Evolutionary conservation across 2,113 vertebrate species (phyloP).

Genomic region (Pithys albifrons): DNA sequence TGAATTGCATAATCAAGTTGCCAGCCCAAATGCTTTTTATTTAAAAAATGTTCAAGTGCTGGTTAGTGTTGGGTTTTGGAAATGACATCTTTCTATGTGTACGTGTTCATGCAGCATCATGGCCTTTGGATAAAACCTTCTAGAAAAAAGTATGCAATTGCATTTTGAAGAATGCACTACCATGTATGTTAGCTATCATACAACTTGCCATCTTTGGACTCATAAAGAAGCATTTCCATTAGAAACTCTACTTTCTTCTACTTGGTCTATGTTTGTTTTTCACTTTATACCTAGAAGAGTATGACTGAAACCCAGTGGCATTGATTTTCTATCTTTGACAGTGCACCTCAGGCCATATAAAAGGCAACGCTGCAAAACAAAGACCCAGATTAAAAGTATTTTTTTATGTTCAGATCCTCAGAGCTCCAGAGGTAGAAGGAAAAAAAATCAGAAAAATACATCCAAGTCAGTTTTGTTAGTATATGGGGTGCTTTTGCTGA

Average conservation of each 20-base stretch:
- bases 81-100: not conserved
- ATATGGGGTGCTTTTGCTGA: not conserved
- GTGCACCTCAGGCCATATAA: not conserved
- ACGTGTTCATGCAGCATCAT: fast-evolving
- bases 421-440: not conserved
- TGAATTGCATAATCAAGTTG: not conserved
- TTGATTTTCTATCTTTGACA: not conserved
- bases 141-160: not conserved
- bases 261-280: not conserved
- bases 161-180: not conserved
- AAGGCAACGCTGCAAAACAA: not conserved
- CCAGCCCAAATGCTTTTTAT: not conserved
- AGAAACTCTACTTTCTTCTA: not conserved
- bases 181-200: not conserved
- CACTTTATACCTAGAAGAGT: not conserved
- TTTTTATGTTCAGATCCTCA: not conserved
- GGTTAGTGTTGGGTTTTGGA: not conserved
- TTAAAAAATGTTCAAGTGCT: not conserved
- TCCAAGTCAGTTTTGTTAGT: not conserved
- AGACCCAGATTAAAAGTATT: not conserved
- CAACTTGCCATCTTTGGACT: not conserved
- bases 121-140: not conserved
- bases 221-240: not conserved
- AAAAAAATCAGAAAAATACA: not conserved
- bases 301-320: not conserved